Base-by-base conservation (phyloP, 2,797 vertebrate species). In the Acanthis flammea region DNA sequence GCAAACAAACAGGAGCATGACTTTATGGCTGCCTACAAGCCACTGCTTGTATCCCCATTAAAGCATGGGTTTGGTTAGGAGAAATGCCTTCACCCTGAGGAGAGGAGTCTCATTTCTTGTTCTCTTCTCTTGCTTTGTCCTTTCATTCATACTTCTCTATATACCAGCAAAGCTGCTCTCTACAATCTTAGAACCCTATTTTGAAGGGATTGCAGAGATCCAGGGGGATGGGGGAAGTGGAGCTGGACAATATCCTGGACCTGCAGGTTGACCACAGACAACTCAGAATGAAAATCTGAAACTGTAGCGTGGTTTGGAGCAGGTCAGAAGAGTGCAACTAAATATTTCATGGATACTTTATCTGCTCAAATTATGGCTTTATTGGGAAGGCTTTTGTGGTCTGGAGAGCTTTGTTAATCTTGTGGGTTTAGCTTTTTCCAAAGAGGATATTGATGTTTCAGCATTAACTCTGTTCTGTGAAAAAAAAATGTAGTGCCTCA, bases 301-400 rank as follows among this genome's bases (percentile, higher is more conserved):
- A 39, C 37, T 39, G 44, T 19, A 39, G 6, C 30, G 39, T 91
- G 77, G 70, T 92, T 81, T 90, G 53, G 53, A 74, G 51, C 39
- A 74, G 44, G 22, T 78, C 1, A 2, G 44, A 79, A 45, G 21
- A 86, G 31, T 58, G 33, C 28, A 85, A 44, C 6, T 53, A 72
- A 76, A 63, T 84, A 60, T 60, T 78, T 78, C 3, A 66, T 27
- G 42, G 31, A 23, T 39, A 23, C 18, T 89, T 45, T 57, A 58
- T 85, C 58, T 75, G 10, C 37, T 54, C 3, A 1, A 76, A 62
- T 79, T 45, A 42, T 16, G 55, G n/a, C 47, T 89, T 94, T 85
- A 50, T 68, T 76, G 84, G n/a, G 67, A 86, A 76, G 74, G 63
- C 12, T 85, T 88, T 65, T 71, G 86, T 68, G 55, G 65, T 75